A percentile compares a stretch with the other conserved stretches of the same genome.
Evolutionary conservation across 2,113 vertebrate species (phyloP).

Genomic region (Podarcis raffonei): DNA sequence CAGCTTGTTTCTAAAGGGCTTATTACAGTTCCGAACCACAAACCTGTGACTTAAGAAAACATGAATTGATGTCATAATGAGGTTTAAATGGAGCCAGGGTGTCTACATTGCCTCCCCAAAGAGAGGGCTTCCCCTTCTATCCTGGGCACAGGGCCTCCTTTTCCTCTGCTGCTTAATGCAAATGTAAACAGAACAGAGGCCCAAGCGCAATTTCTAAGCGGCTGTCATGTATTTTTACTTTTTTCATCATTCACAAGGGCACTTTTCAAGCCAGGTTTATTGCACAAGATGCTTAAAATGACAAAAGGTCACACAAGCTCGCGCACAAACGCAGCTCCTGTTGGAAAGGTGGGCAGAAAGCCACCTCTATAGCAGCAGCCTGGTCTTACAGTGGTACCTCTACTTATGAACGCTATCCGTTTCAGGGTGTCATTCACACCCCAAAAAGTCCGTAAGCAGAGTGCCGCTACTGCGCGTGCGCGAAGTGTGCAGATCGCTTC

Average conservation of each 20-base stretch:
- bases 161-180: constrained; percentile 75
- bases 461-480: too few relatives aligned
- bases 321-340: constrained; percentile 50
- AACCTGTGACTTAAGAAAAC: constrained; percentile 80
- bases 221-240: constrained; percentile 73
- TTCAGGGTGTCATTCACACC: too few relatives aligned
- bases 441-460: too few relatives aligned
- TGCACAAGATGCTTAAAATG: constrained; percentile 66
- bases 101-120: constrained; percentile 83
- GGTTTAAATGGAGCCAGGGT: constrained; percentile 87
- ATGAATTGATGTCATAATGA: constrained; percentile 86
- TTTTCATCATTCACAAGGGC: constrained; percentile 70
- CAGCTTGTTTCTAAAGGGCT: constrained; percentile 77
- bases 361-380: constrained; percentile 42
- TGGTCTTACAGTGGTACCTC: too few relatives aligned
- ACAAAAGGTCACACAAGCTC: constrained; percentile 56
- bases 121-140: constrained; percentile 81
- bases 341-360: constrained; percentile 61
- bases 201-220: constrained; percentile 70
- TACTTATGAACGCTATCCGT: too few relatives aligned
- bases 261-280: constrained; percentile 67
- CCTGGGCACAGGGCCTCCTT: constrained; percentile 74
- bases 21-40: constrained; percentile 84
- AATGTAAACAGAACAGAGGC: constrained; percentile 75
- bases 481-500: too few relatives aligned